Percentiles rank a stretch among this genome's conserved stretches.
Evolutionary conservation across 2,888 invertebrate species (phyloP).

Genomic region (Eupithecia centaureata): DNA sequence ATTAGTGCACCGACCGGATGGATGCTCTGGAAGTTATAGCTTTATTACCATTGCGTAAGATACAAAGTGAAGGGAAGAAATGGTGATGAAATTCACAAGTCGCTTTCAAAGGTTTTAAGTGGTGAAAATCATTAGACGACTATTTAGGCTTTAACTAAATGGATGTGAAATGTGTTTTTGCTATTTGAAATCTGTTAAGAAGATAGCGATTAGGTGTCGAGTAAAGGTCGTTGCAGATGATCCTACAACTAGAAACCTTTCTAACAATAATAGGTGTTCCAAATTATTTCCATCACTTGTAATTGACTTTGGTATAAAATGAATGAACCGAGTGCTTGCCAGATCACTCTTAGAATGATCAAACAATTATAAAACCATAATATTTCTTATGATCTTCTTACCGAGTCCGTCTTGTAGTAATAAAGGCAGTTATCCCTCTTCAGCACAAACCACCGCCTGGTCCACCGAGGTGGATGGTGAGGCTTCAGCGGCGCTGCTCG

Average conservation of each 20-base stretch:
- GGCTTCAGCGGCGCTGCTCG: constrained; percentile 83
- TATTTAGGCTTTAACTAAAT: not conserved
- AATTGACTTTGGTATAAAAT: no score
- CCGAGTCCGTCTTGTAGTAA: constrained; percentile 96
- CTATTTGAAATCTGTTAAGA: not conserved
- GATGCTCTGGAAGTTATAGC: constrained; percentile 85
- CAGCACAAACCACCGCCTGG: constrained; percentile 94
- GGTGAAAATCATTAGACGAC: constrained; percentile 1
- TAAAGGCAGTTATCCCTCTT: constrained; percentile 97
- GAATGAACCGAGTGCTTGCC: no score
- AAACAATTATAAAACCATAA: no score
- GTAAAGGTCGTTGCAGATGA: not conserved
- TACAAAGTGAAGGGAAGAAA: not conserved
- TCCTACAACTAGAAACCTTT: no score
- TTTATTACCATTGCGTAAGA: not conserved
- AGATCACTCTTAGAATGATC: not conserved
- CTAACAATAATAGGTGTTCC: no score
- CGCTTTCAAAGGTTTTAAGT: not conserved
- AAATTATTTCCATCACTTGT: no score
- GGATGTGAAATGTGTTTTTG: not conserved
- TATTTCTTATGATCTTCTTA: no score
- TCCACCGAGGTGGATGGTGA: constrained; percentile 88
- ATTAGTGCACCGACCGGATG: constrained; percentile 96
- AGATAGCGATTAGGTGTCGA: not conserved
- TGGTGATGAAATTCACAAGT: not conserved